Evolutionary conservation across 2,888 invertebrate species (phyloP).

Genomic region (Fragum fragum): DNA sequence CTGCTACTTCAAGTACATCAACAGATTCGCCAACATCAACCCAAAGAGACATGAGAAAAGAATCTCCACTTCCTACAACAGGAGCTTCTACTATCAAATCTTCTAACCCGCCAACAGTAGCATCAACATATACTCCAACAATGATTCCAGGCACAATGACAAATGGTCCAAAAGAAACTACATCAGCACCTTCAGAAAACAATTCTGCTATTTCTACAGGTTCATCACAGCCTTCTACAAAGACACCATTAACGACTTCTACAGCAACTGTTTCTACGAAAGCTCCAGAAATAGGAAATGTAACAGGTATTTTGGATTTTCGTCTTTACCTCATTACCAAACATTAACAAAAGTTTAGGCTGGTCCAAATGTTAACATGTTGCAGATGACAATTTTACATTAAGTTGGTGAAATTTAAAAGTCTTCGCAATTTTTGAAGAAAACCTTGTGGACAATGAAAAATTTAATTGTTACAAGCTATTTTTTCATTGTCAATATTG

Average conservation of each 20-base stretch:
- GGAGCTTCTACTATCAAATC: conserved; percentile 7
- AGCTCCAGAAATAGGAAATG: conserved; percentile 8
- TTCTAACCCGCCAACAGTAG: background rate
- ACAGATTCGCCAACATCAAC: conserved; percentile 7
- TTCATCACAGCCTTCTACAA: background rate
- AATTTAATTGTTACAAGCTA: too few species aligned
- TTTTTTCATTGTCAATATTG: too few species aligned
- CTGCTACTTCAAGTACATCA: conserved; percentile 12
- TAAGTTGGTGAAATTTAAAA: too few species aligned
- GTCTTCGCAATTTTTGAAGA: too few species aligned
- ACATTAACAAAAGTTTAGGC: too few species aligned
- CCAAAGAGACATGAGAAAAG: conserved; percentile 3
- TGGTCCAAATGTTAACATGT: too few species aligned
- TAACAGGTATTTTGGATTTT: conserved; percentile 34
- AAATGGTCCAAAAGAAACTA: background rate
- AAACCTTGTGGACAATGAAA: too few species aligned
- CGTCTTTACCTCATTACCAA: too few species aligned
- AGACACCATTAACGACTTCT: background rate
- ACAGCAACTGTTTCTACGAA: conserved; percentile 16
- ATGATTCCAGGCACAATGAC: background rate
- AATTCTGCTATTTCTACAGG: conserved; percentile 1
- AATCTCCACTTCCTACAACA: background rate
- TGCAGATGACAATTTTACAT: too few species aligned
- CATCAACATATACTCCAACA: background rate
- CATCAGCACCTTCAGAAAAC: background rate